phyloP scores from a whole-genome alignment of 1,140 invertebrate species.

The Sinella curviseta region DNA sequence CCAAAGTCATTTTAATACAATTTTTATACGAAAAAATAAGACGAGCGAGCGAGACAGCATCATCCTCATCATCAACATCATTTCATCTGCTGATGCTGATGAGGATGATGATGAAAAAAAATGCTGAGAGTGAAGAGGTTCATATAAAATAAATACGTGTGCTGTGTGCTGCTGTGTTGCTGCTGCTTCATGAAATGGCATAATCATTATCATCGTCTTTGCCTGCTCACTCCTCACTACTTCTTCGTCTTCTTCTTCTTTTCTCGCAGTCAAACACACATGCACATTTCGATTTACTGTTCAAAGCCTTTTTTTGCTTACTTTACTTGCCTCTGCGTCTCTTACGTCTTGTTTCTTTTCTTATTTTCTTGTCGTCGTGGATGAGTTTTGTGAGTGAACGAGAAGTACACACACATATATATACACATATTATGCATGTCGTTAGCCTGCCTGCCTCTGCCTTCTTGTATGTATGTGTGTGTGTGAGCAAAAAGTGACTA shows the following conservation, averaged over 20 bases:
- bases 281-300: constrained; percentile 10
- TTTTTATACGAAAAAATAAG: neutral
- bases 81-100: neutral
- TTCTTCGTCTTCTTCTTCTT: neutral
- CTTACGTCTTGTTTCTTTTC: neutral
- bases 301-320: neutral
- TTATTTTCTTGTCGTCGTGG: neutral
- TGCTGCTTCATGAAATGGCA: neutral
- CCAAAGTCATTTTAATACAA: neutral
- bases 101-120: constrained; percentile 1
- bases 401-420: neutral
- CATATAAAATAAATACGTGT: constrained; percentile 15
- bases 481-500: neutral
- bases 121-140: neutral
- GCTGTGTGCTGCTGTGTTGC: neutral
- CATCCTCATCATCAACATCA: neutral
- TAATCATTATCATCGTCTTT: neutral
- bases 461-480: neutral
- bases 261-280: neutral
- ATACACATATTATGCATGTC: neutral
- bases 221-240: neutral
- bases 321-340: neutral
- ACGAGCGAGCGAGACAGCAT: neutral
- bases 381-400: constrained; percentile 1
- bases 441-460: neutral